phyloP scores from a whole-genome alignment of 2,113 vertebrate species.

The Arizona elegans region DNA sequence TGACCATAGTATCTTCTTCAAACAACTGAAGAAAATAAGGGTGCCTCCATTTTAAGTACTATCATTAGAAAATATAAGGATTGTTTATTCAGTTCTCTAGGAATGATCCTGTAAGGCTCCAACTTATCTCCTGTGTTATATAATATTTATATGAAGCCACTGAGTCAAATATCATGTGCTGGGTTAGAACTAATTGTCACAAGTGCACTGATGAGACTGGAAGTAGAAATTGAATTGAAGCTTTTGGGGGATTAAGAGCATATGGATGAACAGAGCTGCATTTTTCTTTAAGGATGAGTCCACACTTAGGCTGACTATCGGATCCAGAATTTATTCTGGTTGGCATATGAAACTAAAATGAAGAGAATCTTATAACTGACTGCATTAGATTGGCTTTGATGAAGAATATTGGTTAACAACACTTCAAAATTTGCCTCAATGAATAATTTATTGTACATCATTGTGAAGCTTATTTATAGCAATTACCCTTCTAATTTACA shows the following conservation, averaged over 20 bases:
- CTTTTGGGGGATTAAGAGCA: background rate
- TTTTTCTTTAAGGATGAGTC: background rate
- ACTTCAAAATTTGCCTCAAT: background rate
- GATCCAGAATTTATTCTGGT: background rate
- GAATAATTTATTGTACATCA: background rate
- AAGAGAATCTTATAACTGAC: background rate
- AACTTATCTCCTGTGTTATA: background rate
- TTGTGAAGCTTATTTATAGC: background rate
- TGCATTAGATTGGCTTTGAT: background rate
- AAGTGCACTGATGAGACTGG: background rate
- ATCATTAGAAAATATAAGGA: background rate
- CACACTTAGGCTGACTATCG: background rate
- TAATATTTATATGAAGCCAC: background rate
- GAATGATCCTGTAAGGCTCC: background rate
- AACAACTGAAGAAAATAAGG: background rate
- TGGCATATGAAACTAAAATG: background rate
- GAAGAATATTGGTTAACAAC: background rate
- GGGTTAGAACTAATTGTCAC: background rate
- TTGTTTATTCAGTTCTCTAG: background rate
- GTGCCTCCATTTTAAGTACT: background rate
- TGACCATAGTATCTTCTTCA: background rate
- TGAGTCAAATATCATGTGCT: background rate
- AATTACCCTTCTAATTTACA: background rate
- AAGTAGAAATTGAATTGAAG: background rate
- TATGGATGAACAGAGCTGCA: background rate